These are phyloP conservation scores for Pseudoatta argentina DNA, from an alignment of 1,140 invertebrate genomes.

Conservation along the genomic window DNA sequence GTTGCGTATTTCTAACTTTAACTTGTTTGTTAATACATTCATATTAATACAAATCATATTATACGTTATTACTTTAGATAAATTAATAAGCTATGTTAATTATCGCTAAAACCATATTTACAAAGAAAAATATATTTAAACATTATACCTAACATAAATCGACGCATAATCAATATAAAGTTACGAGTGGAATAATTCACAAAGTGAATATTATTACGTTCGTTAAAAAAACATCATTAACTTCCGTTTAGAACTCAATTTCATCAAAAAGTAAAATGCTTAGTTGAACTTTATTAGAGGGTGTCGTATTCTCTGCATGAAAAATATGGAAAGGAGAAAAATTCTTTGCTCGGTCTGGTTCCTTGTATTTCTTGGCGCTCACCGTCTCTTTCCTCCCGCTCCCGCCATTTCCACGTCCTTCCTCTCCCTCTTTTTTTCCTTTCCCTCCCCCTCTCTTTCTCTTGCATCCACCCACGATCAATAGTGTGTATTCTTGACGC, in stretches of 20 bases:
- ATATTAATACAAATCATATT: background rate
- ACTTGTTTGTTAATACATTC: background rate
- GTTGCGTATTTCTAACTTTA: background rate
- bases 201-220: background rate
- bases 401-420: constrained; percentile 56
- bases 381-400: constrained; percentile 37
- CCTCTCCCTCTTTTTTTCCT: constrained; percentile 69
- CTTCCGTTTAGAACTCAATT: constrained; percentile 10
- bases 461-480: constrained; percentile 81
- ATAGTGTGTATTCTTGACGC: constrained; percentile 83
- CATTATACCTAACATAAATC: background rate
- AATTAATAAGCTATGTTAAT: background rate
- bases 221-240: constrained; percentile 2
- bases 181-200: background rate
- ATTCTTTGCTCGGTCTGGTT: constrained; percentile 70
- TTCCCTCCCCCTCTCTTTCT: constrained; percentile 74
- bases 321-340: constrained; percentile 67
- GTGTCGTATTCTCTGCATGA: constrained; percentile 45
- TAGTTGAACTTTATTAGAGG: constrained; percentile 18
- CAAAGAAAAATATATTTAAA: background rate
- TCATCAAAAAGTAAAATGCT: background rate
- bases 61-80: background rate
- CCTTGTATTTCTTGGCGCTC: constrained; percentile 75
- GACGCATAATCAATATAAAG: background rate
- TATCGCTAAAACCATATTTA: background rate